Percentiles rank a stretch among this genome's conserved stretches.
Evolutionary conservation across 2,888 invertebrate species (phyloP).

Genomic region (Osedax frankpressi): DNA sequence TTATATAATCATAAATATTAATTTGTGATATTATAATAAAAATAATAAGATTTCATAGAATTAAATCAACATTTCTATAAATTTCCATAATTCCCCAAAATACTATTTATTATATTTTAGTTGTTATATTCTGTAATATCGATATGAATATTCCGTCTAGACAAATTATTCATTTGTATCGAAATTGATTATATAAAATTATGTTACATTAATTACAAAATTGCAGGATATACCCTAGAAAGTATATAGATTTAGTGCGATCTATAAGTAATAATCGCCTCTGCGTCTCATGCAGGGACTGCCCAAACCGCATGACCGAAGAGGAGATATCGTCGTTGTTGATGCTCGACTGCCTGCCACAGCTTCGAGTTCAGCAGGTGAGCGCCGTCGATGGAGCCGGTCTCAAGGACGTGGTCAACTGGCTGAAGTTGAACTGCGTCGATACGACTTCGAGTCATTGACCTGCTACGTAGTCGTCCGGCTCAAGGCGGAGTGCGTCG

Average conservation of each 20-base stretch:
- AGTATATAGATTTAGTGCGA: too few species aligned
- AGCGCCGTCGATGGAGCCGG: background rate
- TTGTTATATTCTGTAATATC: too few species aligned
- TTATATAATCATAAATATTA: background rate
- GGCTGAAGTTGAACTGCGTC: background rate
- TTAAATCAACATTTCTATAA: background rate
- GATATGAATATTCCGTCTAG: too few species aligned
- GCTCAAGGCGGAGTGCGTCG: too few species aligned
- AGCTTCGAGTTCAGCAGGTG: background rate
- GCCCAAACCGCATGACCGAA: background rate
- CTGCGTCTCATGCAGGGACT: too few species aligned
- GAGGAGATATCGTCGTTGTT: background rate
- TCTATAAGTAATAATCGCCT: too few species aligned
- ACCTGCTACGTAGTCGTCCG: too few species aligned
- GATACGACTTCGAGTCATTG: background rate
- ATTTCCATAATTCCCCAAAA: background rate
- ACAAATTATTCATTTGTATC: too few species aligned
- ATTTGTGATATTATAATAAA: background rate
- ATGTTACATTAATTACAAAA: too few species aligned
- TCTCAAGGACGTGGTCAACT: background rate
- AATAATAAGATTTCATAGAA: background rate
- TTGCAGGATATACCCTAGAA: too few species aligned
- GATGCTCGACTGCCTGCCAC: background rate
- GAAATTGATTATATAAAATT: too few species aligned
- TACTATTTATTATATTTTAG: background rate